These are phyloP conservation scores for Limnephilus marmoratus DNA, from an alignment of 2,888 invertebrate species.

Conservation along the genomic window DNA sequence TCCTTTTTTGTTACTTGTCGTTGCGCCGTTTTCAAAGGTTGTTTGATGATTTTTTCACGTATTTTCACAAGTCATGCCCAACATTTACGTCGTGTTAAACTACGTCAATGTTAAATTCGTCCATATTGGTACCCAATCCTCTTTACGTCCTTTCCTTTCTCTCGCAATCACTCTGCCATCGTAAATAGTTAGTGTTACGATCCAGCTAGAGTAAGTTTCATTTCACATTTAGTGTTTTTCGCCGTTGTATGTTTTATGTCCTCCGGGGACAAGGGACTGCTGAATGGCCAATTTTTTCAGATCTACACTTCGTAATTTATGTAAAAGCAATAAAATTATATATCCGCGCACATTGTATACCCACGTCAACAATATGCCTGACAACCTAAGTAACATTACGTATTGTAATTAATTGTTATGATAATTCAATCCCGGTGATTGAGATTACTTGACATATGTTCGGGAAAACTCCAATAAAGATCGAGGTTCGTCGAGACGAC, in stretches of 20 bases:
- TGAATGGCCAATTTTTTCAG: background rate
- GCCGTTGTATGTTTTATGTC: conserved; percentile 20
- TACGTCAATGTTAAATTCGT: background rate
- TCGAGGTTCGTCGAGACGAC: too few relatives aligned
- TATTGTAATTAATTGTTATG: too few relatives aligned
- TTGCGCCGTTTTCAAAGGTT: background rate
- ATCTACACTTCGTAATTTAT: background rate
- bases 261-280: background rate
- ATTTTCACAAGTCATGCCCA: background rate
- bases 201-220: conserved; percentile 6
- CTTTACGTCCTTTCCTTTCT: background rate
- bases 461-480: too few relatives aligned
- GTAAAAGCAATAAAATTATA: background rate
- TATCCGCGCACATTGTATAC: background rate
- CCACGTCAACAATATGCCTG: too few relatives aligned
- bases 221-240: conserved; percentile 34
- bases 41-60: background rate
- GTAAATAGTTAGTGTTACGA: conserved; percentile 31
- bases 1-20: background rate
- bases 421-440: too few relatives aligned
- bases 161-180: conserved; percentile 30
- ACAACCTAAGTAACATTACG: too few relatives aligned
- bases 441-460: too few relatives aligned
- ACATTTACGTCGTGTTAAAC: conserved; percentile 16
- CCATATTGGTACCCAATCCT: conserved; percentile 8